Base-by-base conservation (phyloP, 2,888 invertebrate species). In the Eristalis tenax region DNA sequence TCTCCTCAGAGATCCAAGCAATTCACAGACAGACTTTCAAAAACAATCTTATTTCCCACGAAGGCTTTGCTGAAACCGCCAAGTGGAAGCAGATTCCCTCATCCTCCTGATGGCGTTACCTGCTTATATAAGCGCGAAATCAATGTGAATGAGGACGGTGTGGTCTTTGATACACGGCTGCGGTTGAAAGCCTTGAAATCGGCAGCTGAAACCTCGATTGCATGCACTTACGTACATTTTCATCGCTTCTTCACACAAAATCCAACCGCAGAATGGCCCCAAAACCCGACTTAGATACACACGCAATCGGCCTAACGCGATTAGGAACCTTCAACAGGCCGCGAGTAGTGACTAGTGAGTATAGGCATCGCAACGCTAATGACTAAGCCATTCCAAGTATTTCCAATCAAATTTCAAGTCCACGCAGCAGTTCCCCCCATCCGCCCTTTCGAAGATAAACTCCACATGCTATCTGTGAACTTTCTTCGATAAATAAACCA, bases 401-500 rank as follows among this genome's bases (percentile, higher is more conserved):
- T 26, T 10, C 59, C 26, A 57, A 23, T 50, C 50, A 50, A n/a
- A 50, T 13, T 22, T 57, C 57, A 10, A 18, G 23, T 11, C 57
- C 22, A 56, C 56, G 6, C 10, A 4, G 10, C 23, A 2, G 32
- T 32, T 26, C 13, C 13, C n/a, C 23, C 50, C 4, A 18, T 3
- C 50, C 18, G 50, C 50, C 50, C 18, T 50, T 50, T 18, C 50
- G 8, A 40, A 26, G 28, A 4, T 35, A 23, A 66, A 66, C 61
- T 73, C 65, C 73, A 56, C 56, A 74, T 76, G 66, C 38, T 28
- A 38, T 56, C 35, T 70, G 56, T 74, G 65, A 86, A 82, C 86
- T 86, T 86, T 86, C 86, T 86, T 86, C 59, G 59, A 61, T 35
- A 57, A 15, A 64, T 71, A 70, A 71, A 73, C 57, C 23, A 32